These are phyloP conservation scores for Hemicrepidius hirtus DNA, from an alignment of 2,888 invertebrate species.

Conservation along the genomic window DNA sequence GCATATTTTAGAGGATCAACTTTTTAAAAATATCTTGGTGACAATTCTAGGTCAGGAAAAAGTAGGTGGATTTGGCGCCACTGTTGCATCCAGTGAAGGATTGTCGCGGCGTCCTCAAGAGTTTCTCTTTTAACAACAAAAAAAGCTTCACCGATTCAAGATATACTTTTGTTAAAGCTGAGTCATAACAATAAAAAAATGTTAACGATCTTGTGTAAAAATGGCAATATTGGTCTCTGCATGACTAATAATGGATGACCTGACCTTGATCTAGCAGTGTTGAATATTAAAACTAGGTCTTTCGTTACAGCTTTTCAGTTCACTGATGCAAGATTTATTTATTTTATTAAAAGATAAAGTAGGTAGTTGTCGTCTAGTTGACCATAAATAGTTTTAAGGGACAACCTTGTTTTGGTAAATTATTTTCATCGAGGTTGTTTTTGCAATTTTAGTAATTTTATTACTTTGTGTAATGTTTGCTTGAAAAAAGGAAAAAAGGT, in stretches of 20 bases:
- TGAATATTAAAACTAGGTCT: slow-evolving; percentile 25
- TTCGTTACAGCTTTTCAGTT: slow-evolving; percentile 15
- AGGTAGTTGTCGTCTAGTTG: background rate
- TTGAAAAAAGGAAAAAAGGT: no score
- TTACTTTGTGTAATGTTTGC: background rate
- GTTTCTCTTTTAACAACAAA: background rate
- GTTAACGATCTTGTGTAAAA: background rate
- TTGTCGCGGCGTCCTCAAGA: background rate
- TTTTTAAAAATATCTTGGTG: slow-evolving; percentile 4
- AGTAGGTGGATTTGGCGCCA: slow-evolving; percentile 28
- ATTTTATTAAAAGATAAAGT: slow-evolving; percentile 5
- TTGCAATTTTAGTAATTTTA: background rate
- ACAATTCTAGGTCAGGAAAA: slow-evolving; percentile 30
- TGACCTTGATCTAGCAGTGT: slow-evolving; percentile 27
- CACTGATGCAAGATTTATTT: slow-evolving; percentile 22
- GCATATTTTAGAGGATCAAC: background rate
- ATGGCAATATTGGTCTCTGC: slow-evolving; percentile 15
- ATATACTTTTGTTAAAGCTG: slow-evolving; percentile 4
- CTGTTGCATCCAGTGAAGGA: slow-evolving; percentile 2
- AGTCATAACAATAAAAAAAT: slow-evolving; percentile 9
- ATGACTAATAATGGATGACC: slow-evolving; percentile 28
- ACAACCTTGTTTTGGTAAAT: slow-evolving; percentile 10
- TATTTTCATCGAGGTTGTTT: slow-evolving; percentile 7
- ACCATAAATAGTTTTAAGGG: background rate
- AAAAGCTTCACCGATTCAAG: background rate